phyloP scores from a whole-genome alignment of 1,140 invertebrate genomes.

The Amphibalanus amphitrite region DNA sequence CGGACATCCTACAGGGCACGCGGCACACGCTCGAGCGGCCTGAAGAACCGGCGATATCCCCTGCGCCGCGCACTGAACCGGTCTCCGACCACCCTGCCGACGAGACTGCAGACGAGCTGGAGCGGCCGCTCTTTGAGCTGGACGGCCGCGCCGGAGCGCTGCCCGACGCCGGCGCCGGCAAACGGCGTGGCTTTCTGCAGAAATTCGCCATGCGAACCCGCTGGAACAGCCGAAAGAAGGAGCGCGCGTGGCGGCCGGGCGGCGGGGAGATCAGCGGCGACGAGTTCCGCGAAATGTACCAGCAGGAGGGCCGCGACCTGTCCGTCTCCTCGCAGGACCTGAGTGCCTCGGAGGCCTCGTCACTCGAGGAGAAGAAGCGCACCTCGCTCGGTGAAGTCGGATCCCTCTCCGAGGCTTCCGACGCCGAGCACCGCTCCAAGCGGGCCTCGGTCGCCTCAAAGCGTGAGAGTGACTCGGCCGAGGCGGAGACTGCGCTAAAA shows the following conservation, averaged over 20 bases:
- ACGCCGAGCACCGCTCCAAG: neutral
- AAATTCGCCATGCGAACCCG: neutral
- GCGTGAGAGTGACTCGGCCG: neutral
- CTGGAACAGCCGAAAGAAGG: neutral
- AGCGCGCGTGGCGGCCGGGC: neutral
- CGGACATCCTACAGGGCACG: neutral
- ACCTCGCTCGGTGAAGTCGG: neutral
- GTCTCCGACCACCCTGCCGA: neutral
- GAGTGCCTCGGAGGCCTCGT: constrained; percentile 4
- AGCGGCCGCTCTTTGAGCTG: neutral
- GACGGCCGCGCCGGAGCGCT: neutral
- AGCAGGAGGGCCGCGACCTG: neutral
- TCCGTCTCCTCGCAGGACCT: neutral
- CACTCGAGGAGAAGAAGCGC: constrained; percentile 12
- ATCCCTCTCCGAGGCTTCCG: neutral
- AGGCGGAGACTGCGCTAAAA: neutral
- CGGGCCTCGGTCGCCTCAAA: neutral
- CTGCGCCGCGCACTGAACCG: neutral
- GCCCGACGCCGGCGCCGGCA: neutral
- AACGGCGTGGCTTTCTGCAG: neutral
- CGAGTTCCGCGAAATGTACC: constrained; percentile 8
- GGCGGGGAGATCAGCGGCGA: constrained; percentile 13
- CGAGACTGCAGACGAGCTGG: neutral
- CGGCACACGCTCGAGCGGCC: neutral
- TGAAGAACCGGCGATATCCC: neutral